These are phyloP conservation scores for Xiphophorus maculatus DNA, from an alignment of 2,113 vertebrate species.

Conservation along the genomic window DNA sequence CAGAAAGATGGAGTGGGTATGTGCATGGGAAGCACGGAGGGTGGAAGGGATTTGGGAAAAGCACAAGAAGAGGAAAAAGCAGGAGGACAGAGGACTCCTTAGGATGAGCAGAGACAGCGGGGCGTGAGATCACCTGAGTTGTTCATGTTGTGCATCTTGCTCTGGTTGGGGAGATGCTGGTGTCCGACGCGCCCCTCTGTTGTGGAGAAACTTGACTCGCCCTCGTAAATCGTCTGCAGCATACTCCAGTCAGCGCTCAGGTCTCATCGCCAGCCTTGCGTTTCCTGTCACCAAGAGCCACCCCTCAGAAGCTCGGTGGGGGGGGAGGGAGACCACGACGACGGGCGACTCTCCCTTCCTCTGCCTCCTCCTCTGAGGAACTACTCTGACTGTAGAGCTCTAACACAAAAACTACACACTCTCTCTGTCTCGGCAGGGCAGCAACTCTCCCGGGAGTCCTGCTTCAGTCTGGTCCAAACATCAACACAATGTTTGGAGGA, in stretches of 20 bases:
- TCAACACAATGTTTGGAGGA: constrained; percentile 32
- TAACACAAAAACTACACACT: constrained; percentile 36
- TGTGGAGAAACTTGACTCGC: constrained; percentile 97
- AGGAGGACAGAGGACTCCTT: constrained; percentile 43
- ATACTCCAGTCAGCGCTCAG: constrained; percentile 91
- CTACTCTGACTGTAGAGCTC: neutral
- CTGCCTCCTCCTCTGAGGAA: constrained; percentile 80
- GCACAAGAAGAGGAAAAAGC: constrained; percentile 4
- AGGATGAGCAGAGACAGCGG: constrained; percentile 28
- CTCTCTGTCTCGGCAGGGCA: constrained; percentile 46
- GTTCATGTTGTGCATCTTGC: constrained; percentile 96
- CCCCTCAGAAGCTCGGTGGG: constrained; percentile 78
- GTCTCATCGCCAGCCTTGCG: constrained; percentile 87
- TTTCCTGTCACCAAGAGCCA: constrained; percentile 82
- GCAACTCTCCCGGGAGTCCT: constrained; percentile 18
- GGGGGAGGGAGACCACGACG: constrained; percentile 63
- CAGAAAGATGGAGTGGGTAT: constrained; percentile 26
- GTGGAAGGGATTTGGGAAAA: constrained; percentile 22
- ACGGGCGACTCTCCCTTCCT: constrained; percentile 52
- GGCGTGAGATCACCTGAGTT: constrained; percentile 90
- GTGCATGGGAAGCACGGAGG: constrained; percentile 35
- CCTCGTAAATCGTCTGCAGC: constrained; percentile 99
- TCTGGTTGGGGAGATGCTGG: constrained; percentile 87
- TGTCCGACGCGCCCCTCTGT: constrained; percentile 90
- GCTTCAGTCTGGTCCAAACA: constrained; percentile 55